Percentiles rank a stretch among this genome's conserved stretches.
These are phyloP conservation scores for Micromesistius poutassou DNA, from an alignment of 2,797 vertebrate species.

Conservation along the genomic window DNA sequence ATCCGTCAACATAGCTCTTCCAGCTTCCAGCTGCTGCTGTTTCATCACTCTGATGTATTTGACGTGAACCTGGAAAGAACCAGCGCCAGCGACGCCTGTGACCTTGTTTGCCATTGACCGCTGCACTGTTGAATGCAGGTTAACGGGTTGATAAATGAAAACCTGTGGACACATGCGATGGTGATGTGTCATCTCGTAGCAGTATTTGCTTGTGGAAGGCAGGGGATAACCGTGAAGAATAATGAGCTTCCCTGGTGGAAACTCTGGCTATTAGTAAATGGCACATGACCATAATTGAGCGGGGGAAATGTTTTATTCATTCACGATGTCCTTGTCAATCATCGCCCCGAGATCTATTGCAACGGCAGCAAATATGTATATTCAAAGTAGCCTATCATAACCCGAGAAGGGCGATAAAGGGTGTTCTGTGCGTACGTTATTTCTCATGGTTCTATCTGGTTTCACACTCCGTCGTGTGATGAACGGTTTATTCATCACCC, in stretches of 20 bases:
- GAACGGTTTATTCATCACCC: slow-evolving; percentile 3
- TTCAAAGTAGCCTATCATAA: not conserved
- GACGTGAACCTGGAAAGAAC: not conserved
- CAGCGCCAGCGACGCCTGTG: not conserved
- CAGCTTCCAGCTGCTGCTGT: not conserved
- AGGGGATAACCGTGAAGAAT: not conserved
- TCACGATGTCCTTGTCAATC: not conserved
- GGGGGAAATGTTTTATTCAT: slow-evolving; percentile 2
- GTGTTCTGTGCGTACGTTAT: not conserved
- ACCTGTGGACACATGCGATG: not conserved
- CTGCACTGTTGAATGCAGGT: not conserved
- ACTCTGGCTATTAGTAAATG: not conserved
- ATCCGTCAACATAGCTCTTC: not conserved
- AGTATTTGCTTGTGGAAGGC: not conserved
- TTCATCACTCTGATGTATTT: not conserved
- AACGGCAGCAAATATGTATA: not conserved
- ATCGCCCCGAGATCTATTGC: not conserved
- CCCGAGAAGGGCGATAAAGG: not conserved
- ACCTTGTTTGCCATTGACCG: not conserved
- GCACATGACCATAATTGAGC: slow-evolving; percentile 5
- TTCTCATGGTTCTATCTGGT: not conserved
- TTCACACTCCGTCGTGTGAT: not conserved
- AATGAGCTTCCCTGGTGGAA: not conserved
- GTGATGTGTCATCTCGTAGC: not conserved
- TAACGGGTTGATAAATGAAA: not conserved